Evolutionary conservation across 2,888 invertebrate species (phyloP), one percentile per base, ranked within the genome.

Genomic region (Rhorus exstirpatorius): DNA sequence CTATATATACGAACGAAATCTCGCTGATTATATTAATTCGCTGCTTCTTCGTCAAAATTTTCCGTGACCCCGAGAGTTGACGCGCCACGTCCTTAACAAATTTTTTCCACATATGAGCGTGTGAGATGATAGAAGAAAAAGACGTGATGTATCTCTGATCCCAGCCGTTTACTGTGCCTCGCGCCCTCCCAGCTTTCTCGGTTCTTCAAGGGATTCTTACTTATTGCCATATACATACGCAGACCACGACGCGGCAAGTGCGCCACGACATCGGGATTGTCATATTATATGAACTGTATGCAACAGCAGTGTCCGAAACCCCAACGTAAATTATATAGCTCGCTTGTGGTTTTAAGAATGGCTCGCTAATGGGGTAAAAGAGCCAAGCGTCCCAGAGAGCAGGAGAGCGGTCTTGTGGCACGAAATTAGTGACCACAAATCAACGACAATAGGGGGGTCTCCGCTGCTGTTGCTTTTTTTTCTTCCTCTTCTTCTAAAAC

Each of bases 391-490:
- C 19, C 19, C n/a, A 17, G 55, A 58, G 26, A 8, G 17, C 12
- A 86, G 86, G 88, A 86, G 86, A 88, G 87, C 89, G 87, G 86
- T 86, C 86, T 87, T 87, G 84, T 77, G 88, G 88, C 87, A 88
- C 86, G 85, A 91, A 91, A 91, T 91, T 92, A 92, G 90, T 88
- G 87, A 87, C 89, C 90, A 90, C 91, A 91, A 92, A 92, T 91
- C 91, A 92, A 91, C 88, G 89, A 88, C 87, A 86, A 88, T 89
- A 88, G 87, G 85, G 86, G 61, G 72, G 21, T 67, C 58, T 78
- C 79, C 85, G 41, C 10, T 46, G 24, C 14, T 68, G 17, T 61
- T 78, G 77, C 83, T 87, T 88, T 86, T 86, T 83, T 21, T 46
- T 58, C 21, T 51, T 72, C 35, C 35, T 24, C 12, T 72, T 46